Conservation (phyloP, 2,888 invertebrate genomes). For the Flexamia atlantica region DNA sequence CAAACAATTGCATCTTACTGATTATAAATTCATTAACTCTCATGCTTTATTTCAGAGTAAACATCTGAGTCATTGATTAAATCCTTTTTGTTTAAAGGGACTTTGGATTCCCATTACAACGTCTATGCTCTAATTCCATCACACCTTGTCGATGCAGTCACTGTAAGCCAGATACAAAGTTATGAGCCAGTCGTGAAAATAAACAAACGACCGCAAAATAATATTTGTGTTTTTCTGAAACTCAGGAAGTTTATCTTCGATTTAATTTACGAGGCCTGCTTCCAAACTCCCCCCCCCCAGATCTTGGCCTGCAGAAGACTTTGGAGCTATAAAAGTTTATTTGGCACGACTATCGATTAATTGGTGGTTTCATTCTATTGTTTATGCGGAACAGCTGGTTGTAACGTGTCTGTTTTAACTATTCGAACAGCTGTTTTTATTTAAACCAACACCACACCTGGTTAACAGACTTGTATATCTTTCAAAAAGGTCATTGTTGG, state of each 20-base stretch:
- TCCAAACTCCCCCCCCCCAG: background rate
- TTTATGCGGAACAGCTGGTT: background rate
- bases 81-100: too few relatives aligned
- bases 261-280: background rate
- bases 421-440: background rate
- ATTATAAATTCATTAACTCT: too few relatives aligned
- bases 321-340: conserved; percentile 26
- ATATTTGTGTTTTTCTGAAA: conserved; percentile 20
- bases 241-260: conserved; percentile 18
- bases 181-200: background rate
- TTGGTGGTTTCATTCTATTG: conserved; percentile 15
- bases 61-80: too few relatives aligned
- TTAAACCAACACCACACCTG: background rate
- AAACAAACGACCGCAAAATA: conserved; percentile 41
- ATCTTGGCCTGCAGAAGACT: background rate
- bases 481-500: too few relatives aligned
- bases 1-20: too few relatives aligned
- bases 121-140: too few relatives aligned
- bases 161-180: too few relatives aligned
- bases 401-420: conserved; percentile 2
- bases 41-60: too few relatives aligned
- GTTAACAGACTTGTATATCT: too few relatives aligned
- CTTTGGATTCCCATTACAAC: too few relatives aligned
- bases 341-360: conserved; percentile 30
- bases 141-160: too few relatives aligned